Conservation (phyloP, 2,113 vertebrate genomes). For the Collichthys lucidus region DNA sequence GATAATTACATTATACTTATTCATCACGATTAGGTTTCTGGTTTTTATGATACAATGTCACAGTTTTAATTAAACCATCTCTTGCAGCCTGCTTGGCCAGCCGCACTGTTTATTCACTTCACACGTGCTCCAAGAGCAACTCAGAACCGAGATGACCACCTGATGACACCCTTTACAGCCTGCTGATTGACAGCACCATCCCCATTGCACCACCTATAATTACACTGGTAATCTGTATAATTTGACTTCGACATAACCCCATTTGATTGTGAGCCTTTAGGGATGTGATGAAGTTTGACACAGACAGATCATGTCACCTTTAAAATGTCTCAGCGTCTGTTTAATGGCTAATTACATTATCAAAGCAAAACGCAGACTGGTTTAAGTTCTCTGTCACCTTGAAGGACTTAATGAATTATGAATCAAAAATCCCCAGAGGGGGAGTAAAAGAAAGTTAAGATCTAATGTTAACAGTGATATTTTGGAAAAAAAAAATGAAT, state of each 20-base stretch:
- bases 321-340: constrained; percentile 66
- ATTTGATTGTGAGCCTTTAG: constrained; percentile 59
- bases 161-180: constrained; percentile 56
- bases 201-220: constrained; percentile 48
- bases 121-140: constrained; percentile 49
- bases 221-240: constrained; percentile 66
- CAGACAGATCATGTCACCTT: constrained; percentile 59
- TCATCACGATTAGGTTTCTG: constrained; percentile 81
- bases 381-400: constrained; percentile 66
- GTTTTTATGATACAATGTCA: constrained; percentile 83
- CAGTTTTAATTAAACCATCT: constrained; percentile 82
- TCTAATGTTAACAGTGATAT: constrained; percentile 72
- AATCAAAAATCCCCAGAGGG: constrained; percentile 58
- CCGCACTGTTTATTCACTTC: constrained; percentile 72
- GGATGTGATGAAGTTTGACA: constrained; percentile 60
- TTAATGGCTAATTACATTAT: constrained; percentile 73
- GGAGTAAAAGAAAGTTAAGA: constrained; percentile 72
- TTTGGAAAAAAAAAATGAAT: constrained; percentile 54
- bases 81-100: constrained; percentile 67
- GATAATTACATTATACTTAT: constrained; percentile 86
- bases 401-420: constrained; percentile 75
- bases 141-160: constrained; percentile 57
- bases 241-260: constrained; percentile 64
- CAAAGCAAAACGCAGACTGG: constrained; percentile 48
- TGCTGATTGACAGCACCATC: constrained; percentile 60